Evolutionary conservation across 2,113 vertebrate species (phyloP), one percentile per base, ranked within the genome.

Genomic region (Corythoichthys haematopterus): DNA sequence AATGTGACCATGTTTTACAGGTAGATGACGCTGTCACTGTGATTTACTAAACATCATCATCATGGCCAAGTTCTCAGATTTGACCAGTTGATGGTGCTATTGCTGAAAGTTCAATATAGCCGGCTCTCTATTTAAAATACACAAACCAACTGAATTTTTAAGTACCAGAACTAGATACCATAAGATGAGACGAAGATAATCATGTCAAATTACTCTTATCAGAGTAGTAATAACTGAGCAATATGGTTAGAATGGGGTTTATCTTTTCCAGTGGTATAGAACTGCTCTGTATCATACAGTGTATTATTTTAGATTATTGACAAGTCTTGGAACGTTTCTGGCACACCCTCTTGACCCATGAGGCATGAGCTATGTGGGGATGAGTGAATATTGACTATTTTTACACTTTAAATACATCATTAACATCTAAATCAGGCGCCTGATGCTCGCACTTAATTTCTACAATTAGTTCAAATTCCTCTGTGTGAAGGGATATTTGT

Each of bases 21-120:
- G 36, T 76, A 79, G 81, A 71, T 79, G 74, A 68, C 2, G 71
- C 70, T 64, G 58, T 71, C 66, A 68, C 61, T 47, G 53, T 50
- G 35, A 16, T 56, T 53, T 36, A 28, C 3, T 35, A 1, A 16
- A n/a, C 12, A 0, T 14, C 1, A 0, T 53, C 28, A 48, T 37
- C 13, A 20, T 20, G 4, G 28, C 14, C 37, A 20, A 65, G 10
- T 59, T 64, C 38, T 74, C 16, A 15, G 2, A 6, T 77, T 74
- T 43, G 43, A 61, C 77, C 88, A 84, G 43, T 12, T 70, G 84
- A 64, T 80, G 74, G 69, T 35, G 14, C 48, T 70, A 7, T 65
- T 64, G 62, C 47, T 68, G 35, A 33, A 57, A 15, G 36, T 16
- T 35, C 53, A 8, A 9, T 33, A 28, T 9, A 4, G n/a, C 8